Evolutionary conservation across 2,888 invertebrate genomes (phyloP).

Genomic region (Alentia gelatinosa): DNA sequence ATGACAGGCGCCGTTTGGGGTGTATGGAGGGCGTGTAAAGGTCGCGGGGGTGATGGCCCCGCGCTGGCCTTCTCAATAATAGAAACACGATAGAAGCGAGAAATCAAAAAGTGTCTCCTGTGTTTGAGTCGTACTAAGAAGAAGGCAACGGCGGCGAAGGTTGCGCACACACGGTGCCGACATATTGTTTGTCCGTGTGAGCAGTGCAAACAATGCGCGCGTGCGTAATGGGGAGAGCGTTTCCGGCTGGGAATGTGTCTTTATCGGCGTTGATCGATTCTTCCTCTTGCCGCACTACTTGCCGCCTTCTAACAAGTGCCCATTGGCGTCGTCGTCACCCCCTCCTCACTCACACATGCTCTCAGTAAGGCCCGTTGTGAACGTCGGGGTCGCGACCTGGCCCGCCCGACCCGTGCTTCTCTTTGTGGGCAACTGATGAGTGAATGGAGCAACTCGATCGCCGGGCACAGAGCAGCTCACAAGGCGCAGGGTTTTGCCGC

Average conservation of each 20-base stretch:
- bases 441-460: not conserved
- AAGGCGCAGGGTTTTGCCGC: not conserved
- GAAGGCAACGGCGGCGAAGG: not conserved
- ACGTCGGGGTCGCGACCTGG: slow-evolving; percentile 34
- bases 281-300: not conserved
- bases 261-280: not conserved
- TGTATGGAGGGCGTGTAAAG: no score
- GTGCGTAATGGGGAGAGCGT: not conserved
- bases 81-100: slow-evolving; percentile 19
- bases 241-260: not conserved
- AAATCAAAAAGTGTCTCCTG: slow-evolving; percentile 6
- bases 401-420: not conserved
- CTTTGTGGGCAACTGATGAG: not conserved
- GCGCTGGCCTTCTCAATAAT: not conserved
- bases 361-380: not conserved
- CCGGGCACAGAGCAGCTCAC: not conserved
- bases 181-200: slow-evolving; percentile 11
- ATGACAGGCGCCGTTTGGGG: no score
- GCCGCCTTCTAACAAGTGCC: not conserved
- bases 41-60: not conserved
- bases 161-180: not conserved
- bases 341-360: no score
- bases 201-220: not conserved
- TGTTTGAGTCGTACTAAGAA: not conserved
- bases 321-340: not conserved